Base-by-base conservation (phyloP, 2,888 invertebrate species). In the Empis stercorea region DNA sequence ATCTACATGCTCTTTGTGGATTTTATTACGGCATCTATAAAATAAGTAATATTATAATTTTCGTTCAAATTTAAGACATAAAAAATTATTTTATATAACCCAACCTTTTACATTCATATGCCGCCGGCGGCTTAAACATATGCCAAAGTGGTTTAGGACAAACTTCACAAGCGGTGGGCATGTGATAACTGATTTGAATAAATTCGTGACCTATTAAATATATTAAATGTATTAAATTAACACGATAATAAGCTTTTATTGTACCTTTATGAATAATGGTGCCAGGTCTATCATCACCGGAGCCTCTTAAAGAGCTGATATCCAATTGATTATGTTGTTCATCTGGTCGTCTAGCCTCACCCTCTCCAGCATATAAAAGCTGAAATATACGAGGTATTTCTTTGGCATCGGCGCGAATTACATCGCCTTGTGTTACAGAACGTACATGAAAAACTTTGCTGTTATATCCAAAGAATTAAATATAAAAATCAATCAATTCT, bases 381-480 rank as follows among this genome's bases (percentile, higher is more conserved):
- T 94, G 80, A 75, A 99, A 97, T 73, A 99, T 99, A 71, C 94
- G 84, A 61, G 97, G 97, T 72, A 99, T 94, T 77, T 97, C 95
- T 80, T 92, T 93, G 70, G 94, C 91, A 77, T 96, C 95, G 47
- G 95, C 97, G 66, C 96, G 84, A 68, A 97, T 95, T 61, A 97
- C 96, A 77, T 99, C 99, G 60, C 96, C 96, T 71, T 96, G 96
- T 53, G 97, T 96, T 57, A 99, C 97, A 51, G 93, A 88, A 55
- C 97, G 84, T 57, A 97, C 97, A 74, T 97, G 96, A 76, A 95
- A 97, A 66, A 99, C 87, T 79, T 97, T 96, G 73, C 96, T 93
- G 75, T 13, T 68, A 49, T 46, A 46, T 11, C 4, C 15, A 36
- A 34, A 39, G 43, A 41, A 32, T 10, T 36, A 15, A 36, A 15